A percentile compares a stretch with the other conserved stretches of the same genome.
These are phyloP conservation scores for Triplophysa dalaica DNA, from an alignment of 2,113 vertebrate genomes.

Conservation along the genomic window DNA sequence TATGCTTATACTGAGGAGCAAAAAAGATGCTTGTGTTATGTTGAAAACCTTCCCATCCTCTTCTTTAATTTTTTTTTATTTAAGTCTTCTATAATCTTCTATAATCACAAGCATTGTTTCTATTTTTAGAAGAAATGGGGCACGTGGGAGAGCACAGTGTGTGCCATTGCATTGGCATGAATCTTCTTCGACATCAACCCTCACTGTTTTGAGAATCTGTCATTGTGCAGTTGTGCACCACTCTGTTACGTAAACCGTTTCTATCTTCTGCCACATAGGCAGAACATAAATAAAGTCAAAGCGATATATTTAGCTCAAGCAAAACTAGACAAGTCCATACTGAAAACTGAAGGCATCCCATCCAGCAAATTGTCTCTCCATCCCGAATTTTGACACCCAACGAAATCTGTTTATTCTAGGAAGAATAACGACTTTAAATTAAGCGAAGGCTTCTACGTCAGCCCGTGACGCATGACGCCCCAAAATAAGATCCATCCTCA, in stretches of 20 bases:
- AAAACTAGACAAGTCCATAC: slow-evolving; percentile 11
- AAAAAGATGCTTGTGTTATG: slow-evolving; percentile 13
- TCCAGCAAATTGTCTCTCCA: slow-evolving; percentile 9
- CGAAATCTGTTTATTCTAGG: slow-evolving; percentile 1
- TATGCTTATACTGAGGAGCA: background rate
- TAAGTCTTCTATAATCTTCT: slow-evolving; percentile 32
- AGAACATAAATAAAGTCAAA: background rate
- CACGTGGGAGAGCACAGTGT: slow-evolving; percentile 22
- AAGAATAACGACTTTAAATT: slow-evolving; percentile 24
- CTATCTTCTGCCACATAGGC: slow-evolving; percentile 7
- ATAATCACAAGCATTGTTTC: background rate
- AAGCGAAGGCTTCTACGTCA: slow-evolving; percentile 1
- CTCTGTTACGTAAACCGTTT: slow-evolving; percentile 13
- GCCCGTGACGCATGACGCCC: slow-evolving; percentile 21
- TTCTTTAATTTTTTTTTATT: background rate
- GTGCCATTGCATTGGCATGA: slow-evolving; percentile 16
- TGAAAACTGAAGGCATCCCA: background rate
- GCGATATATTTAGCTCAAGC: background rate
- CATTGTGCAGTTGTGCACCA: slow-evolving; percentile 3
- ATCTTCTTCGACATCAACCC: slow-evolving; percentile 6
- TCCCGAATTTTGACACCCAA: background rate
- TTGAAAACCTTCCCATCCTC: slow-evolving; percentile 11
- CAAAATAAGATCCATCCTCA: slow-evolving; percentile 37
- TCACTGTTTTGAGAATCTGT: slow-evolving; percentile 17
- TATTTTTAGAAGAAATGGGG: slow-evolving; percentile 31